Evolutionary conservation across 1,140 invertebrate species (phyloP).

Genomic region (Apis dorsata): DNA sequence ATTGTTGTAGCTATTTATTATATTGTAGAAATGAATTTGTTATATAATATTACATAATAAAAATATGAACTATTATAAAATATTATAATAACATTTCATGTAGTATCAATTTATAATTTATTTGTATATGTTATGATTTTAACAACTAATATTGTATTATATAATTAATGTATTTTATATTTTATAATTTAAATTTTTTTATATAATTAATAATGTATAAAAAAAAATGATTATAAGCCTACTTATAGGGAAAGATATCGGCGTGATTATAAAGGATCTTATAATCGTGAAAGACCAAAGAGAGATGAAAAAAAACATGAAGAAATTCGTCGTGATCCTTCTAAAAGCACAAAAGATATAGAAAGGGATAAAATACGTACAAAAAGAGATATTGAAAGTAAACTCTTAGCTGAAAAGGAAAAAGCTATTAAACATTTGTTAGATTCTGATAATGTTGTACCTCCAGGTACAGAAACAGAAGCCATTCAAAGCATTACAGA

Average conservation of each 20-base stretch:
- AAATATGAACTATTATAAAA: neutral
- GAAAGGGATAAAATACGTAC: conserved; percentile 76
- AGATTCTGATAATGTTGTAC: conserved; percentile 78
- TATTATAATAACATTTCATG: conserved; percentile 3
- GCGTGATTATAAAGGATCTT: conserved; percentile 56
- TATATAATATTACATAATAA: conserved; percentile 17
- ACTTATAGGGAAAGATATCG: conserved; percentile 67
- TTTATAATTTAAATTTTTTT: conserved; percentile 23
- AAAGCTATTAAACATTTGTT: conserved; percentile 77
- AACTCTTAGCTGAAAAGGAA: conserved; percentile 77
- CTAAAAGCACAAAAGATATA: conserved; percentile 77
- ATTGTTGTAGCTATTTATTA: conserved; percentile 28
- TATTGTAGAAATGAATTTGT: conserved; percentile 8
- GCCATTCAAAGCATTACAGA: conserved; percentile 75
- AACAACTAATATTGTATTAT: neutral
- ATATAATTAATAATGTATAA: conserved; percentile 17
- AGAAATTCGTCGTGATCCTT: conserved; percentile 73
- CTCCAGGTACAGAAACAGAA: conserved; percentile 77
- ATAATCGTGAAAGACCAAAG: conserved; percentile 61
- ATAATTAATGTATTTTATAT: conserved; percentile 6
- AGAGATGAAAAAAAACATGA: conserved; percentile 72
- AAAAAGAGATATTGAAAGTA: conserved; percentile 75
- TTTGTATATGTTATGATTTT: conserved; percentile 16
- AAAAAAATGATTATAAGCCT: conserved; percentile 59
- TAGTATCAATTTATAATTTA: conserved; percentile 12